These are phyloP conservation scores for Ladona fulva DNA, from an alignment of 1,140 invertebrate genomes.

Conservation along the genomic window DNA sequence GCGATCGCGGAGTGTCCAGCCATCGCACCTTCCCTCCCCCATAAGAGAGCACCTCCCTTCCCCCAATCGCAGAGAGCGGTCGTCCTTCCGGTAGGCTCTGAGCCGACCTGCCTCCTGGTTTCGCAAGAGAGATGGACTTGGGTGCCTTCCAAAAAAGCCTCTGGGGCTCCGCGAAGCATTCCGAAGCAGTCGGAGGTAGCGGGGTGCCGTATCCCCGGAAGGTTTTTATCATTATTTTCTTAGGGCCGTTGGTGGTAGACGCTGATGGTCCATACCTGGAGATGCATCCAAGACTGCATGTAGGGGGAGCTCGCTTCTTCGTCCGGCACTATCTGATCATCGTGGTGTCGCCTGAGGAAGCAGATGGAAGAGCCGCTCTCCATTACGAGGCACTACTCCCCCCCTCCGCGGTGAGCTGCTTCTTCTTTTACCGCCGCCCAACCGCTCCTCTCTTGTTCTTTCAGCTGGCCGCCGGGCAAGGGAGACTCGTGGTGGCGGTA, in stretches of 20 bases:
- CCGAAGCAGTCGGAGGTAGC: neutral
- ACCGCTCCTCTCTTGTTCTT: neutral
- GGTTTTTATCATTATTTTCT: too few species aligned
- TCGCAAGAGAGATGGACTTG: neutral
- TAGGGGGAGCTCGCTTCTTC: neutral
- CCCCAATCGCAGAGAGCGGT: too few species aligned
- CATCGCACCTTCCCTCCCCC: too few species aligned
- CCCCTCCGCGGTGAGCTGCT: neutral
- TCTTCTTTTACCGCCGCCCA: neutral
- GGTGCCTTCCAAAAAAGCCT: neutral
- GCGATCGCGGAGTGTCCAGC: too few species aligned
- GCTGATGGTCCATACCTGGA: neutral
- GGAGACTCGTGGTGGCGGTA: neutral
- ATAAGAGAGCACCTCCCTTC: too few species aligned
- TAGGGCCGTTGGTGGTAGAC: neutral
- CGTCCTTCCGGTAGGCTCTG: neutral
- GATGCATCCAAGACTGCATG: conserved; percentile 3
- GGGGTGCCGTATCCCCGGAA: neutral
- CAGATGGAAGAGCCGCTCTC: neutral
- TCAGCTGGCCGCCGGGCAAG: too few species aligned
- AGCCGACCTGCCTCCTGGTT: neutral
- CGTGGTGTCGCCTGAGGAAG: neutral
- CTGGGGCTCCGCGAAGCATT: neutral
- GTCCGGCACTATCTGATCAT: conserved; percentile 3
- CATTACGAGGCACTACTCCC: neutral